phyloP scores from a whole-genome alignment of 92 coral and sea anemone species.

The Zoanthus sansibaricus region DNA sequence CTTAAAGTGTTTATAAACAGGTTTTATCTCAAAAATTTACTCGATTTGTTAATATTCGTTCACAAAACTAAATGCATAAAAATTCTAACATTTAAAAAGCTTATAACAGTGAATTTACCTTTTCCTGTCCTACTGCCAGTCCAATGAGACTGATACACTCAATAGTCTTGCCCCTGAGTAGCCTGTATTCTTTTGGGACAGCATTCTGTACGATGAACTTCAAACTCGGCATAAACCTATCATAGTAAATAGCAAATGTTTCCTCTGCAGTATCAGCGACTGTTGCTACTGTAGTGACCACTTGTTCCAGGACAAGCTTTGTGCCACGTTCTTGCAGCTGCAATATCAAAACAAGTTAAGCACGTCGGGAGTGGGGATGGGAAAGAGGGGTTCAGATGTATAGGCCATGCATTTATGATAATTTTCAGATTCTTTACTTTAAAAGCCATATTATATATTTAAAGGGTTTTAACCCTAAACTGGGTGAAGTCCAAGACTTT shows the following conservation, averaged over 20 bases:
- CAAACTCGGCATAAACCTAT: constrained; percentile 96
- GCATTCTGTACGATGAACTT: constrained; percentile 97
- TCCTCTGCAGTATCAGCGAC: constrained; percentile 99
- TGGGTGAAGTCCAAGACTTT: too few species aligned
- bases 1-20: too few species aligned
- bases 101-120: constrained; percentile 46
- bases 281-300: constrained; percentile 95
- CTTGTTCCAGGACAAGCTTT: constrained; percentile 93
- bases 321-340: constrained; percentile 93
- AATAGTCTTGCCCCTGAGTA: constrained; percentile 95
- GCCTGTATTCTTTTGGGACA: constrained; percentile 82
- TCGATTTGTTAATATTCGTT: too few species aligned
- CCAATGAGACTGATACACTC: constrained; percentile 99
- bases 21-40: too few species aligned
- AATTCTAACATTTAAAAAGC: neutral
- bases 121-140: constrained; percentile 97
- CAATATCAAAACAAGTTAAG: neutral
- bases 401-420: too few species aligned
- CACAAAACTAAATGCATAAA: too few species aligned
- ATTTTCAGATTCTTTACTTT: too few species aligned
- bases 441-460: too few species aligned
- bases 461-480: too few species aligned
- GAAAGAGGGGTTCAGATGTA: too few species aligned
- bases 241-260: constrained; percentile 87
- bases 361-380: too few species aligned